Base-by-base conservation (phyloP, 2,888 invertebrate genomes). In the Drosophila histrio region DNA sequence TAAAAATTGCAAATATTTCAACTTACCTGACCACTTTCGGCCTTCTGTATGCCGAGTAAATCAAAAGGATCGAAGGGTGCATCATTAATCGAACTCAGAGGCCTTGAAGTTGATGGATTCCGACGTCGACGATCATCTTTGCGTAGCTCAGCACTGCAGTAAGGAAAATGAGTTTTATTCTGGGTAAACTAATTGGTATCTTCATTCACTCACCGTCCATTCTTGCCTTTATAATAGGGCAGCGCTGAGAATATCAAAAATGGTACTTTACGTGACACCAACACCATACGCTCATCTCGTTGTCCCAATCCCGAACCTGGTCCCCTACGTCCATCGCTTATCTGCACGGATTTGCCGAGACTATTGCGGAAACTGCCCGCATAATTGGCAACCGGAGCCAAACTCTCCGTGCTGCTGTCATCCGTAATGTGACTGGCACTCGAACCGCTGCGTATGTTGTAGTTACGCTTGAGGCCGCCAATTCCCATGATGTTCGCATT, bases 201-300 rank as follows among this genome's bases (percentile, higher is more conserved):
- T 24, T 11, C 34, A 13, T 17, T 8, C 3, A 88, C 92, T 91
- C 90, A 95, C 95, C 95, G 93, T 79, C 93, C 93, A 89, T 92
- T 93, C 63, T 94, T 93, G 81, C 94, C 94, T 90, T 94, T 95
- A 59, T 94, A 95, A 90, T 97, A 97, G 30, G 98, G 97, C 89
- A 98, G 94, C 57, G 96, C 94, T 34, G 98, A 98, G 91, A 96
- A 98, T 67, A 98, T 93, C 79, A 96, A 93, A 92, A 97, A 96
- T 30, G 98, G 98, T 60, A 95, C 94, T 84, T 95, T 95, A 5
- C 94, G 93, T 50, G 97, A 95, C 34, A 96, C 95, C 92, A 98
- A 93, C 60, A 97, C 95, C 72, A 98, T 93, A 86, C 98, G 94
- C 89, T 97, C 96, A 91, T 96, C 87, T 1, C 84, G 66, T 6